A percentile compares a stretch with the other conserved stretches of the same genome.
Evolutionary conservation across 2,113 vertebrate species (phyloP).

Genomic region (Prochilodus magdalenae): DNA sequence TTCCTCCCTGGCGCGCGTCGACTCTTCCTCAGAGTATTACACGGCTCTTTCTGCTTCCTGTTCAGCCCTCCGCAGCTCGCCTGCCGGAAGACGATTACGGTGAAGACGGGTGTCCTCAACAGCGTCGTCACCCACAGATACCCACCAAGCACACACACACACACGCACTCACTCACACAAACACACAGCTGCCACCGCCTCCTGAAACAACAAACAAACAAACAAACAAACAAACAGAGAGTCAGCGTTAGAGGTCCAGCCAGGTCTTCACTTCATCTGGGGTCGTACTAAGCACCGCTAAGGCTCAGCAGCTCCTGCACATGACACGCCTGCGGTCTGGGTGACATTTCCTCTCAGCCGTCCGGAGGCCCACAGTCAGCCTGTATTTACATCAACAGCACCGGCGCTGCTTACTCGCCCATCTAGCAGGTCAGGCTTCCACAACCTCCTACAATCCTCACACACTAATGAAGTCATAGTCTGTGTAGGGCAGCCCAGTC

Average conservation of each 20-base stretch:
- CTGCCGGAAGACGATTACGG: constrained; percentile 34
- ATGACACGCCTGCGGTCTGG: neutral
- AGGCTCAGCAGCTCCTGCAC: neutral
- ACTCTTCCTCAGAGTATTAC: constrained; percentile 22
- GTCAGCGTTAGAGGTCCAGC: neutral
- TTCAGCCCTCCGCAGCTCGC: constrained; percentile 1
- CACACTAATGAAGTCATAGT: no score
- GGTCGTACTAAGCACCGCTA: neutral
- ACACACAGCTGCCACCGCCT: neutral
- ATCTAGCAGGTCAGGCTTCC: neutral
- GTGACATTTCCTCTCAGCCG: neutral
- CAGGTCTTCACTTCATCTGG: neutral
- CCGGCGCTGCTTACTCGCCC: neutral
- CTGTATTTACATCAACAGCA: neutral
- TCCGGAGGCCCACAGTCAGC: neutral
- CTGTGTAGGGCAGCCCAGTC: no score
- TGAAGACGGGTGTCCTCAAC: neutral
- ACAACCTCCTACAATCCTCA: no score
- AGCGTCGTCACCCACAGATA: neutral
- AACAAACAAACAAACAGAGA: neutral
- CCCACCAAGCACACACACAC: constrained; percentile 1
- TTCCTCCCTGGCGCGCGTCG: constrained; percentile 70
- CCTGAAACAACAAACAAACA: neutral
- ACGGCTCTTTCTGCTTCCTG: neutral
- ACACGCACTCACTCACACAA: constrained; percentile 11